Base-by-base conservation (phyloP, 2,888 invertebrate genomes). In the Pandemis heparana region DNA sequence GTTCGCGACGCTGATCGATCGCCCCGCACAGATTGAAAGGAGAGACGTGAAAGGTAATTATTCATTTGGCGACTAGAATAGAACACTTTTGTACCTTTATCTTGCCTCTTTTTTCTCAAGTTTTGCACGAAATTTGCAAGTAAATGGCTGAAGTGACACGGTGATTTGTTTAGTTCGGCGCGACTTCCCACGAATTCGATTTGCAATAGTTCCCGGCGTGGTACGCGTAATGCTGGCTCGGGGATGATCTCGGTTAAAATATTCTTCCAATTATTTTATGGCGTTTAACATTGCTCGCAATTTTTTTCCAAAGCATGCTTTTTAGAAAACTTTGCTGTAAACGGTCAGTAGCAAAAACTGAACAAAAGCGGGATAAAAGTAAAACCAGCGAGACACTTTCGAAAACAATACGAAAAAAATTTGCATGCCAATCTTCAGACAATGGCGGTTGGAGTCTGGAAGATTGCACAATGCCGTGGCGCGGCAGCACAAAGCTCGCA, bases 51-150 rank as follows among this genome's bases (percentile, higher is more conserved):
- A 92, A 92, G 93, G 94, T 91, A 92, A 94, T 94, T 94, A 94
- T 94, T 94, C 94, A 94, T 94, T 91, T 91, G 89, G 89, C 91
- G 94, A 94, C 94, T 92, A 94, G 94, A 94, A 94, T 93, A 94
- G 94, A 93, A 86, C 90, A 94, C 94, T 93, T 94, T 94, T 92
- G 93, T 92, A 91, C 92, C 92, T 93, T 93, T 94, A 94, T 91
- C 92, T 92, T 86, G 88, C 82, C 81, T 83, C 48, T 92, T 92
- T 90, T 92, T 93, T 92, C 89, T 87, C 87, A 83, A 90, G 86
- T 90, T 92, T 91, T 92, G 92, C 92, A 86, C 89, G 89, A 94
- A 94, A 94, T 94, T 94, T 94, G 94, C 94, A 94, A 94, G 90
- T 92, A 93, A 94, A 94, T 94, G 90, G 92, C 84, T 88, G 85